Percentiles rank a stretch among this genome's conserved stretches.
Conservation (phyloP, 2,797 vertebrate genomes). For the Nyctibius grandis region DNA sequence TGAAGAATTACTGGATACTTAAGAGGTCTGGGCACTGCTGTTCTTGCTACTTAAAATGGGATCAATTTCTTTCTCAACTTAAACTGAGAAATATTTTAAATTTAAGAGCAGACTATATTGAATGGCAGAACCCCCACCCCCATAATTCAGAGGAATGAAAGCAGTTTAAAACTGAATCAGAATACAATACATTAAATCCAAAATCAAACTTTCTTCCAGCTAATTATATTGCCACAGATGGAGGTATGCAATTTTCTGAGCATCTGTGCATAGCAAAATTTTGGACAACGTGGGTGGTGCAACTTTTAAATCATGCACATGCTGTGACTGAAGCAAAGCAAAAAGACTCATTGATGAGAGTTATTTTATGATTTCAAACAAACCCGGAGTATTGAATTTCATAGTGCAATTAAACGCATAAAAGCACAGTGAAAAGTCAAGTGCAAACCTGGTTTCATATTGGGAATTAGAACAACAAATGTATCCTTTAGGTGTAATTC, state of each 20-base stretch:
- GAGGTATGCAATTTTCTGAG: conserved; percentile 52
- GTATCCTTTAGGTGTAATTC: background rate
- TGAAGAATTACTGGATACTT: background rate
- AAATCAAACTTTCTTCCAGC: conserved; percentile 10
- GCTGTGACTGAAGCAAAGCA: conserved; percentile 27
- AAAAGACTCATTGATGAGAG: background rate
- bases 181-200: conserved; percentile 4
- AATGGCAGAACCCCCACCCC: background rate
- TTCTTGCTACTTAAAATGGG: background rate
- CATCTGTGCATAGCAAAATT: conserved; percentile 62
- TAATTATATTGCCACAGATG: conserved; percentile 58
- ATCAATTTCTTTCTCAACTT: background rate
- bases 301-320: conserved; percentile 43
- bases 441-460: background rate
- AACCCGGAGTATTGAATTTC: background rate
- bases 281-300: conserved; percentile 43
- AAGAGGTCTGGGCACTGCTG: background rate
- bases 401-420: conserved; percentile 4
- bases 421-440: background rate
- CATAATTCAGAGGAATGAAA: background rate
- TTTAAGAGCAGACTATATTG: background rate
- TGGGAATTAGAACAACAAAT: conserved; percentile 6
- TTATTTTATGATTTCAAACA: conserved; percentile 47
- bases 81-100: background rate
- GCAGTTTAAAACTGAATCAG: conserved; percentile 11